Conservation (phyloP, 2,888 invertebrate genomes). For the Margaritifera margaritifera region DNA sequence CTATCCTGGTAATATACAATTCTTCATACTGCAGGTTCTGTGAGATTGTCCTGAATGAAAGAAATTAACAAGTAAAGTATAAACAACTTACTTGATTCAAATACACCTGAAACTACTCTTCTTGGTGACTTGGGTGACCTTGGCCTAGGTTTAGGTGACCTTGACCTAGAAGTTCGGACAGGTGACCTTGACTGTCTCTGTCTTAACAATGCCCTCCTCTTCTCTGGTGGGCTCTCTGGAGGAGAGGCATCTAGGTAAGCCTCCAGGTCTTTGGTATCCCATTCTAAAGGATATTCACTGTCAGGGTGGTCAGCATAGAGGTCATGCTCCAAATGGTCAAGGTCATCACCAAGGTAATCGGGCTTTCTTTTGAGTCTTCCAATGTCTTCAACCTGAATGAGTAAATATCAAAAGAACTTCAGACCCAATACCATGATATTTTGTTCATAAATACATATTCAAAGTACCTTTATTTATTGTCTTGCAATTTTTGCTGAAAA, state of each 20-base stretch:
- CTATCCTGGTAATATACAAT: no score
- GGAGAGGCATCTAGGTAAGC: slow-evolving; percentile 54
- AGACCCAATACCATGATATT: no score
- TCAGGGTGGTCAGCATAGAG: slow-evolving; percentile 34
- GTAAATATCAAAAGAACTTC: no score
- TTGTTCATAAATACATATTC: no score
- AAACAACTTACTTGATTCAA: no score
- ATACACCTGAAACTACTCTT: slow-evolving; percentile 22
- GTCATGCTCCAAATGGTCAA: slow-evolving; percentile 44
- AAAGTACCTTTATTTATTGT: no score
- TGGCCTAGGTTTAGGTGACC: slow-evolving; percentile 35
- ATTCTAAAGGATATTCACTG: slow-evolving; percentile 29
- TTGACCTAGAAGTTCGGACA: slow-evolving; percentile 36
- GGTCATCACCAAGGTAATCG: slow-evolving; percentile 29
- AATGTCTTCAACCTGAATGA: no score
- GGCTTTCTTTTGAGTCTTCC: no score
- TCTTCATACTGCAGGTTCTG: no score
- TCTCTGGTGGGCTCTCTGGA: slow-evolving; percentile 58
- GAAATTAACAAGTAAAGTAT: no score
- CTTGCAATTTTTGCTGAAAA: no score
- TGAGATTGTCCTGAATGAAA: no score
- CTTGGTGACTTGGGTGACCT: slow-evolving; percentile 44
- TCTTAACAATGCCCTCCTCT: slow-evolving; percentile 40
- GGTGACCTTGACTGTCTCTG: slow-evolving; percentile 37
- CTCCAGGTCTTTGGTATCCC: slow-evolving; percentile 53